These are phyloP conservation scores for Trididemnum miniatum DNA, from an alignment of 23 tunicate genomes.

Conservation along the genomic window DNA sequence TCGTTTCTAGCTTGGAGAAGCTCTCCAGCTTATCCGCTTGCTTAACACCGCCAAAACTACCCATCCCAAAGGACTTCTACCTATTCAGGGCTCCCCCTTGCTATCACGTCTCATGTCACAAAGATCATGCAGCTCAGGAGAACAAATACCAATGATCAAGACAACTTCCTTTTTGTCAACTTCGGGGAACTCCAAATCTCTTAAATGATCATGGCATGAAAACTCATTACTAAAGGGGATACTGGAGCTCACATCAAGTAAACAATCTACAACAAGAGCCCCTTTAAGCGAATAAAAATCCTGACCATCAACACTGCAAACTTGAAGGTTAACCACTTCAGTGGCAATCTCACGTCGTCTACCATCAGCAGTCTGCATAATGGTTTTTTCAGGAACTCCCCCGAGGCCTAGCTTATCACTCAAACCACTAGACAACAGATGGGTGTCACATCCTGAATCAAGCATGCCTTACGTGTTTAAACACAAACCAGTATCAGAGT, in stretches of 20 bases:
- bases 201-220: neutral
- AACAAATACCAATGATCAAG: neutral
- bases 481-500: neutral
- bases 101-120: neutral
- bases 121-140: neutral
- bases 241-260: neutral
- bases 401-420: neutral
- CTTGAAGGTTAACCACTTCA: neutral
- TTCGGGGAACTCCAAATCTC: neutral
- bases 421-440: neutral
- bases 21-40: neutral
- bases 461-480: neutral
- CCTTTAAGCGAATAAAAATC: neutral
- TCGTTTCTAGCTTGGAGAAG: neutral
- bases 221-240: neutral
- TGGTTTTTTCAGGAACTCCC: neutral
- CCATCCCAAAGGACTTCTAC: neutral
- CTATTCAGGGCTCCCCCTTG: neutral
- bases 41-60: neutral
- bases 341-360: neutral
- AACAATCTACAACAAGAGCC: neutral
- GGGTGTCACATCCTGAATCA: neutral
- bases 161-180: neutral
- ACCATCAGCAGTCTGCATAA: neutral
- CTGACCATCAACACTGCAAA: neutral